These are phyloP conservation scores for Euthynnus affinis DNA, from an alignment of 2,797 vertebrate species.

Conservation along the genomic window DNA sequence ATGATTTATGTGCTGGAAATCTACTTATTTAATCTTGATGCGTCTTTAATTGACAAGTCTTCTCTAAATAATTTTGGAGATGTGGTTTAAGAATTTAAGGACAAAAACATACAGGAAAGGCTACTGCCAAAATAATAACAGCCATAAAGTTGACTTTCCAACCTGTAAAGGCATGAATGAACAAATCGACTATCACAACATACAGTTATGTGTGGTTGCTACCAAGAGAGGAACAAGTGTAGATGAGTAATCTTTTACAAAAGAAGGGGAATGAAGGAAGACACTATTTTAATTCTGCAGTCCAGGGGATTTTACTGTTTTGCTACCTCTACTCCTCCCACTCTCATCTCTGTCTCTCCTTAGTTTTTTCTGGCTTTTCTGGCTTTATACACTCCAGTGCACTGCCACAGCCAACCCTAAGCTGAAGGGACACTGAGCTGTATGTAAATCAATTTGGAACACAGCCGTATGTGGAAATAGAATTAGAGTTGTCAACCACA, in stretches of 20 bases:
- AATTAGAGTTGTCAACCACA: conserved; percentile 83
- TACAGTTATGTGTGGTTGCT: not conserved
- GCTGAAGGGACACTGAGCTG: conserved; percentile 77
- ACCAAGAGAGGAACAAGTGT: conserved; percentile 6
- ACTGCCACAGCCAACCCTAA: conserved; percentile 66
- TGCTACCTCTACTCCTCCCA: conserved; percentile 34
- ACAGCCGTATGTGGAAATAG: conserved; percentile 80
- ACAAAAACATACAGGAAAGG: not conserved
- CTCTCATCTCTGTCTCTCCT: conserved; percentile 44
- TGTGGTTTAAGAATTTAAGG: no score
- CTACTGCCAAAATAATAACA: not conserved
- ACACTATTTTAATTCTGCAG: conserved; percentile 60
- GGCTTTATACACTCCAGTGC: conserved; percentile 58
- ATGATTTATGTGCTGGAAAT: no score
- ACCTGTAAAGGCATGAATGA: not conserved
- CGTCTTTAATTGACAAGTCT: no score
- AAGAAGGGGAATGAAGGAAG: conserved; percentile 48
- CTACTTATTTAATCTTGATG: no score
- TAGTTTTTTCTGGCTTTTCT: conserved; percentile 47
- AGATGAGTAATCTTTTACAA: conserved; percentile 36
- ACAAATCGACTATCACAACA: not conserved
- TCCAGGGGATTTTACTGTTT: conserved; percentile 60
- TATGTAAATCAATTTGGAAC: conserved; percentile 85
- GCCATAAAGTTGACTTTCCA: not conserved
- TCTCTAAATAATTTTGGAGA: no score